These are phyloP conservation scores for Tenthredo mesomela DNA, from an alignment of 2,888 invertebrate species.

Conservation along the genomic window DNA sequence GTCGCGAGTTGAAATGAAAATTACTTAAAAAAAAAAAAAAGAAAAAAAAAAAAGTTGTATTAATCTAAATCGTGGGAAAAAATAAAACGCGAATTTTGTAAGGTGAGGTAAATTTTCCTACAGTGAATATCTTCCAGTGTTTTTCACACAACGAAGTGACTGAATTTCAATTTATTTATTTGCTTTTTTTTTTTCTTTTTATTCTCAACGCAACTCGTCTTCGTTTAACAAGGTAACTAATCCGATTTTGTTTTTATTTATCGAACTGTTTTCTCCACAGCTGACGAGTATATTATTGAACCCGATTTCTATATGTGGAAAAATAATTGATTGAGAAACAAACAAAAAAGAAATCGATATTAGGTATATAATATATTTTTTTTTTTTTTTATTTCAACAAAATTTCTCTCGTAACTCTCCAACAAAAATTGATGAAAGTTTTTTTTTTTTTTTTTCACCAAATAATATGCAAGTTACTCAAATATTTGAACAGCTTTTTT, in stretches of 20 bases:
- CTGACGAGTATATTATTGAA: too few relatives aligned
- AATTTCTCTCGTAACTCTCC: neutral
- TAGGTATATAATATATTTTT: neutral
- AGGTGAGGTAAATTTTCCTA: neutral
- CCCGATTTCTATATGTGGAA: too few relatives aligned
- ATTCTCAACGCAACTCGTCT: neutral
- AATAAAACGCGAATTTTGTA: neutral
- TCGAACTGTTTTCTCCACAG: neutral
- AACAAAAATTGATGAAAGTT: too few relatives aligned
- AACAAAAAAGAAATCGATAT: too few relatives aligned
- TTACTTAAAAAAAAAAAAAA: neutral
- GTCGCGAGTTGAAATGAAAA: neutral
- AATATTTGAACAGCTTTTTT: too few relatives aligned
- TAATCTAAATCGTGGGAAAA: neutral
- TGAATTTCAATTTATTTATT: neutral
- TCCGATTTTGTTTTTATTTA: neutral
- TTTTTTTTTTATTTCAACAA: neutral
- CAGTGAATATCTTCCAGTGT: neutral
- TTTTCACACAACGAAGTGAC: neutral
- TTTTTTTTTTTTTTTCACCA: too few relatives aligned
- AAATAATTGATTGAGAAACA: too few relatives aligned
- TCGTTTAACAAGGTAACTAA: conserved; percentile 1
- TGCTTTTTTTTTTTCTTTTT: neutral
- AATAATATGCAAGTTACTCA: too few relatives aligned
- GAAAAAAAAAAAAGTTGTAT: neutral